These are phyloP conservation scores for Alcedo atthis DNA, from an alignment of 2,797 vertebrate genomes.

Conservation along the genomic window DNA sequence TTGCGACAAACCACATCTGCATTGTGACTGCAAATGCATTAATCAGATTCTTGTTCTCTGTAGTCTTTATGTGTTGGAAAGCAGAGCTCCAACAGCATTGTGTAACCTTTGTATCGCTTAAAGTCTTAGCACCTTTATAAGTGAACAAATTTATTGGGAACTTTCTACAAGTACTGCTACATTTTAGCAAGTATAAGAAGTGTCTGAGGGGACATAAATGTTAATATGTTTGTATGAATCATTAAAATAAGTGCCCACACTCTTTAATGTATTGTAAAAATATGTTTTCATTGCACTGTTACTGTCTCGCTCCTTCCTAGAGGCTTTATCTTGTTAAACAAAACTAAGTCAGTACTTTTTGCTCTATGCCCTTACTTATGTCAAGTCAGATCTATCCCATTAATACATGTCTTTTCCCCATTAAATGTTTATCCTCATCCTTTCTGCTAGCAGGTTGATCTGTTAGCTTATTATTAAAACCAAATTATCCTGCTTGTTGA, in stretches of 20 bases:
- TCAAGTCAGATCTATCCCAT: constrained; percentile 5
- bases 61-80: background rate
- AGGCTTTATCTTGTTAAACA: constrained; percentile 1
- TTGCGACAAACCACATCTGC: background rate
- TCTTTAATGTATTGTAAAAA: background rate
- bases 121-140: background rate
- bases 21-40: background rate
- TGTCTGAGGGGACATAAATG: background rate
- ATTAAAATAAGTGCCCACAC: background rate
- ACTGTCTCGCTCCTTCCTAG: background rate
- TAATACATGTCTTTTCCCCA: constrained; percentile 6
- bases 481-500: constrained; percentile 25
- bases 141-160: background rate
- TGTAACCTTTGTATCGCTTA: background rate
- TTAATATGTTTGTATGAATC: constrained; percentile 1
- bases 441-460: constrained; percentile 4
- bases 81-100: background rate
- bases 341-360: constrained; percentile 30
- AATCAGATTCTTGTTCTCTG: background rate
- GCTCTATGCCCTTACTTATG: background rate
- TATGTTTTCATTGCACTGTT: background rate
- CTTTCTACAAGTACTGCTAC: background rate
- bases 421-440: constrained; percentile 15
- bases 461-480: constrained; percentile 36
- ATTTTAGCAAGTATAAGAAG: background rate